Evolutionary conservation across 2,113 vertebrate species (phyloP).

Genomic region (Phalacrocorax brasilianus): DNA sequence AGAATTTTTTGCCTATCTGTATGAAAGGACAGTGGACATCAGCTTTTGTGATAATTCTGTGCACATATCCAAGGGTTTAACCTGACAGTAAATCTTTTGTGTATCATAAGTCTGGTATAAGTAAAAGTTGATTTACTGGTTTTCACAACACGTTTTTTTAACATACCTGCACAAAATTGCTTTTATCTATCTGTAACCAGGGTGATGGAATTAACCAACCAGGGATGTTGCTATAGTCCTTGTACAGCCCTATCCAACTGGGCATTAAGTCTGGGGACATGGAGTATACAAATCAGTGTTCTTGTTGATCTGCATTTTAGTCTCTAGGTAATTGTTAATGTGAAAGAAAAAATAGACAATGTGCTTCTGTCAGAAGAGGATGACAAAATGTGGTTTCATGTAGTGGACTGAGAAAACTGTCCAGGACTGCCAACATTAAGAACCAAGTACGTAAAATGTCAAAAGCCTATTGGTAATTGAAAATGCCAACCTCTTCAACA

Average conservation of each 20-base stretch:
- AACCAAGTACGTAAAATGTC: not conserved
- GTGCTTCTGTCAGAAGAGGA: no score
- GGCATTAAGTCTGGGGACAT: no score
- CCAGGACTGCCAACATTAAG: no score
- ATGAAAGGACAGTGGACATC: not conserved
- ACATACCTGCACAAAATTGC: not conserved
- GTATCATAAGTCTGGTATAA: not conserved
- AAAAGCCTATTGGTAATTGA: not conserved
- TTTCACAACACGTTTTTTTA: not conserved
- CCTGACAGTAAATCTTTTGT: not conserved
- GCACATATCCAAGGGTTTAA: not conserved
- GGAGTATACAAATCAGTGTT: no score
- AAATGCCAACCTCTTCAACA: not conserved
- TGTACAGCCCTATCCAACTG: no score
- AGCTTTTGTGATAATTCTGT: not conserved
- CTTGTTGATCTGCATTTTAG: no score
- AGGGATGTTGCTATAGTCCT: no score
- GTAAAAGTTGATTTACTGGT: not conserved
- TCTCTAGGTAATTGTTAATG: no score
- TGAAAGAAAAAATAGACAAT: no score
- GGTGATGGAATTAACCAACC: no score
- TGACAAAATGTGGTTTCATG: no score
- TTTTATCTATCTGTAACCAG: not conserved
- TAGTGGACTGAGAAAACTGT: no score
- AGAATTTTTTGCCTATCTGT: not conserved